phyloP scores from a whole-genome alignment of 2,888 invertebrate genomes.

The Drosophila leonis region DNA sequence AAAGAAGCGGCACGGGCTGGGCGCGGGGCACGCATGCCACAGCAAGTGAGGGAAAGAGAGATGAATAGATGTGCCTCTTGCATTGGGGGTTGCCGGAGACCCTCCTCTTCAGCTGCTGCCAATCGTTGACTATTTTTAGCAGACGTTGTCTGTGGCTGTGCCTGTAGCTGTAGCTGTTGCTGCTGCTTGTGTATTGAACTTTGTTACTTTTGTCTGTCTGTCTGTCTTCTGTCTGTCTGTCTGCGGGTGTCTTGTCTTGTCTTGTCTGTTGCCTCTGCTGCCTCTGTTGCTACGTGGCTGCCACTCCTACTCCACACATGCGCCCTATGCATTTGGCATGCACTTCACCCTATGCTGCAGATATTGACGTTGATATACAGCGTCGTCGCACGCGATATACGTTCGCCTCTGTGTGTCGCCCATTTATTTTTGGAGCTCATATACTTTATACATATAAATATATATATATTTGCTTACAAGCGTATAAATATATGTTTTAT shows the following conservation, averaged over 20 bases:
- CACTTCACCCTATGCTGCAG: slow-evolving; percentile 76
- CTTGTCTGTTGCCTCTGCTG: slow-evolving; percentile 35
- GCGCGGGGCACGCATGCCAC: slow-evolving; percentile 50
- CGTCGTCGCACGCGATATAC: slow-evolving; percentile 74
- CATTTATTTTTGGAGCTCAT: slow-evolving; percentile 77
- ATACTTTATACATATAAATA: slow-evolving; percentile 23
- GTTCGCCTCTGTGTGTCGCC: slow-evolving; percentile 47
- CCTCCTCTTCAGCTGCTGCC: slow-evolving; percentile 33
- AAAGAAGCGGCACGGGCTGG: slow-evolving; percentile 32
- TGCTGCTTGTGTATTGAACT: slow-evolving; percentile 69
- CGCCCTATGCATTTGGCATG: slow-evolving; percentile 68
- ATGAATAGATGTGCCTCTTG: slow-evolving; percentile 21
- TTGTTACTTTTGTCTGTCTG: slow-evolving; percentile 72
- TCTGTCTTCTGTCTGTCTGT: slow-evolving; percentile 48
- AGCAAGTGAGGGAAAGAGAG: slow-evolving; percentile 23
- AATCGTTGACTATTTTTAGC: slow-evolving; percentile 58
- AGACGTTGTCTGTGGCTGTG: slow-evolving; percentile 49
- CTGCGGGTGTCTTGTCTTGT: slow-evolving; percentile 37
- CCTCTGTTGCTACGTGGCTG: slow-evolving; percentile 60
- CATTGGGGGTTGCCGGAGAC: slow-evolving; percentile 53
- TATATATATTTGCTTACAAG: slow-evolving; percentile 4
- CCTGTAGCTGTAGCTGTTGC: slow-evolving; percentile 24
- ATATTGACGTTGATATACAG: slow-evolving; percentile 82
- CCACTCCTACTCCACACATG: slow-evolving; percentile 65
- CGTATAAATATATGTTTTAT: slow-evolving; percentile 20